These are phyloP conservation scores for Epinephelus awoara DNA, from an alignment of 2,797 vertebrate genomes.

Conservation along the genomic window DNA sequence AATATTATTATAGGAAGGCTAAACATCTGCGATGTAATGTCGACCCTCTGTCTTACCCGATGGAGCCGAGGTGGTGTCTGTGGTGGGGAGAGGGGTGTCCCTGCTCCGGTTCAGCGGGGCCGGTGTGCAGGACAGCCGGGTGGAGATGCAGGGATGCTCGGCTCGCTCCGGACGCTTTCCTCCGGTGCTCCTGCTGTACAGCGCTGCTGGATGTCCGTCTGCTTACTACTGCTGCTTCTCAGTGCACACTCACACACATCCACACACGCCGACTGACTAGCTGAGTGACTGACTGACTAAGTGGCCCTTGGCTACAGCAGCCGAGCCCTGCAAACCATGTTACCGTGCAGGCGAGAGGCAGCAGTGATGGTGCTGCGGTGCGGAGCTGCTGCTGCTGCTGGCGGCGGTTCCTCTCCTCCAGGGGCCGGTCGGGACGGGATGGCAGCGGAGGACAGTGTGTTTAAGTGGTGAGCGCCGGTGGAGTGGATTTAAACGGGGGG, in stretches of 20 bases:
- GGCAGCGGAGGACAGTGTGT: constrained; percentile 51
- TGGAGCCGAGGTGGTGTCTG: constrained; percentile 17
- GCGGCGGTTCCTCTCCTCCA: constrained; percentile 53
- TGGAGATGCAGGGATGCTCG: constrained; percentile 61
- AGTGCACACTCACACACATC: constrained; percentile 24
- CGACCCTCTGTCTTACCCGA: constrained; percentile 61
- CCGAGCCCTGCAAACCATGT: constrained; percentile 81
- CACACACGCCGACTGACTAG: not conserved
- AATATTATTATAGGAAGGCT: not conserved
- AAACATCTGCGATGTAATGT: not conserved
- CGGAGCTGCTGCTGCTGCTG: constrained; percentile 38
- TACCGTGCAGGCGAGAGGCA: constrained; percentile 65
- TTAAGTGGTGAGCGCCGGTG: constrained; percentile 58
- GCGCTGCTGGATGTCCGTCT: constrained; percentile 23
- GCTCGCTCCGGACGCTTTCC: constrained; percentile 48
- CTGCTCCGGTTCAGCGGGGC: constrained; percentile 60
- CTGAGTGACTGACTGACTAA: constrained; percentile 34
- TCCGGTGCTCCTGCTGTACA: constrained; percentile 28
- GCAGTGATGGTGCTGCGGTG: constrained; percentile 60
- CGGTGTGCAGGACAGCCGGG: constrained; percentile 56
- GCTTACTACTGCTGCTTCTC: constrained; percentile 14
- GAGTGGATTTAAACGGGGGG: constrained; percentile 85
- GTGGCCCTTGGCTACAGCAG: constrained; percentile 72
- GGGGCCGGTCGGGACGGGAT: constrained; percentile 50
- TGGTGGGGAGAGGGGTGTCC: constrained; percentile 23